Evolutionary conservation across 2,113 vertebrate species (phyloP), one percentile per base, ranked within the genome.

Genomic region (Pantherophis guttatus): DNA sequence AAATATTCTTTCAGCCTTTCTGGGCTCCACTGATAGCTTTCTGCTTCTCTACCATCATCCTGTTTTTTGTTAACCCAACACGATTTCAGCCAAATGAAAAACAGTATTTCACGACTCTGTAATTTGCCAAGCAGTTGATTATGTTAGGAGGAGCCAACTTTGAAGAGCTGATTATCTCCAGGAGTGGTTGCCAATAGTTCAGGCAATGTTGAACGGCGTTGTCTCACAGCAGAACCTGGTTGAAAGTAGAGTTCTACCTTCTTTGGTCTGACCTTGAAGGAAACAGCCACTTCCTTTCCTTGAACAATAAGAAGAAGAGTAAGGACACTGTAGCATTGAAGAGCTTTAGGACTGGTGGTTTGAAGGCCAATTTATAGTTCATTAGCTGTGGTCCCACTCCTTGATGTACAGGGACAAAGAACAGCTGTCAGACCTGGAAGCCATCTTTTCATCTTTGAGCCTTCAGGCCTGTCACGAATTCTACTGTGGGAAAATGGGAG

Each of bases 1-100:
- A 91, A 81, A 54, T 96, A 92, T 93, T 75, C 96, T 93, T 92
- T 95, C 94, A 94, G 92, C 95, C 93, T 93, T 86, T 88, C 94
- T 93, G 95, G 23, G 86, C 89, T 65, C 85, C 0, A 44, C 93
- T 96, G 87, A 2, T 94, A 92, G 95, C 95, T 93, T 95, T 91
- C 95, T 94, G 48, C 39, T 93, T 96, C 95, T 95, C 95, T 8
- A 17, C 23, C 62, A 81, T 19, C 52, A 21, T 94, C 94, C 26
- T 81, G 58, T 13, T 53, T 53, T 90, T 0, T 0, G 33, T 87
- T 93, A 94, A 94, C 93, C 95, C 58, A 29, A 13, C 19, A 44
- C 39, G 33, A 48, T 70, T 57, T 48, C 24, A 85, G 70, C 53
- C 90, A 52, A 50, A 54, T 21, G 5, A 21, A 10, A 19, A 54